These are phyloP conservation scores for Ancistrus triradiatus DNA, from an alignment of 2,113 vertebrate species.

Conservation along the genomic window DNA sequence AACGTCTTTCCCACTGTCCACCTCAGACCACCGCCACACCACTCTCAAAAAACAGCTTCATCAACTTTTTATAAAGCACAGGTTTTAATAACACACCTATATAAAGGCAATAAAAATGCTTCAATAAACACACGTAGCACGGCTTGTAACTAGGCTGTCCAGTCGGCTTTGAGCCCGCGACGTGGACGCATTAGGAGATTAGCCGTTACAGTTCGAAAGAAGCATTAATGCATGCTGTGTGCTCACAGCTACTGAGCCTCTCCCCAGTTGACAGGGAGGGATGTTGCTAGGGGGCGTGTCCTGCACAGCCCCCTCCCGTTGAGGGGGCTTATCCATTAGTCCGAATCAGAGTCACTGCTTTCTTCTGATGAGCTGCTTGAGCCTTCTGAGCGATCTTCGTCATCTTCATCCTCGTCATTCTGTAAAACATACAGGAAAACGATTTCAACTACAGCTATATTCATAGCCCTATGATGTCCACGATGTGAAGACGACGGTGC, in stretches of 20 bases:
- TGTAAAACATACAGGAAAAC: slow-evolving; percentile 21
- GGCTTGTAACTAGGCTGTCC: slow-evolving; percentile 45
- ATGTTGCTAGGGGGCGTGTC: slow-evolving; percentile 60
- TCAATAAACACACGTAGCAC: slow-evolving; percentile 54
- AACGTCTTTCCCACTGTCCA: slow-evolving; percentile 32
- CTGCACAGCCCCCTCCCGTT: slow-evolving; percentile 61
- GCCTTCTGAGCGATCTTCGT: slow-evolving; percentile 62
- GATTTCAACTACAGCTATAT: too few relatives aligned
- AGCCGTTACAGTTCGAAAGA: slow-evolving; percentile 7
- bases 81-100: slow-evolving; percentile 55
- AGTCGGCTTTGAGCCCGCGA: slow-evolving; percentile 36
- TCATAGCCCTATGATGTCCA: too few relatives aligned
- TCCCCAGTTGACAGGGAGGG: slow-evolving; percentile 40
- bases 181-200: slow-evolving; percentile 25
- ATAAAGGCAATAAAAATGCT: slow-evolving; percentile 51
- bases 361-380: slow-evolving; percentile 63
- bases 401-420: slow-evolving; percentile 57
- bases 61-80: slow-evolving; percentile 42
- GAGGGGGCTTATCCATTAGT: slow-evolving; percentile 55
- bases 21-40: slow-evolving; percentile 50
- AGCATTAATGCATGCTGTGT: slow-evolving; percentile 22
- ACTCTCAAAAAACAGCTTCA: slow-evolving; percentile 17
- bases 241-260: slow-evolving; percentile 38
- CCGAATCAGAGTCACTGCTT: slow-evolving; percentile 66
- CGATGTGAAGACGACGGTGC: too few relatives aligned